Evolutionary conservation across 2,113 vertebrate species (phyloP).

Genomic region (Nerophis lumbriciformis): DNA sequence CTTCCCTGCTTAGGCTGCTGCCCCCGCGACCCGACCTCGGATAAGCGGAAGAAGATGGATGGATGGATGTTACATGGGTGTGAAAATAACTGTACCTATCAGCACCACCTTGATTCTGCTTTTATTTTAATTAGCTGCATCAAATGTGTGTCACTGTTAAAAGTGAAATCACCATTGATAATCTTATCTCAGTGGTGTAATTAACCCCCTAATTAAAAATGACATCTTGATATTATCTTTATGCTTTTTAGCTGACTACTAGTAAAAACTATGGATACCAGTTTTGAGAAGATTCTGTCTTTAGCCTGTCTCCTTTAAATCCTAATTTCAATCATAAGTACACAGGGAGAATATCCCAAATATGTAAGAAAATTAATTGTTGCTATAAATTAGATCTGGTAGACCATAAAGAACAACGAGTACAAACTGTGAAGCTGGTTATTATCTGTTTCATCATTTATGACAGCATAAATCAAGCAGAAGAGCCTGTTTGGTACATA

Average conservation of each 20-base stretch:
- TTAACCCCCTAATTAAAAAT: background rate
- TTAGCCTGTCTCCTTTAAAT: too few relatives aligned
- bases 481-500: conserved; percentile 4
- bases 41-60: too few relatives aligned
- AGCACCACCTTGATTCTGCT: too few relatives aligned
- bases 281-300: too few relatives aligned
- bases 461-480: conserved; percentile 13
- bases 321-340: background rate
- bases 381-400: conserved; percentile 14
- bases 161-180: conserved; percentile 1
- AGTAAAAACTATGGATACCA: too few relatives aligned
- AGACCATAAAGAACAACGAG: conserved; percentile 30
- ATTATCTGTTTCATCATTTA: conserved; percentile 26
- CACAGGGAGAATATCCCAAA: background rate
- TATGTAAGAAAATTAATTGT: background rate
- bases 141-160: conserved; percentile 2
- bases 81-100: too few relatives aligned
- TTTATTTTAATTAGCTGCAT: background rate
- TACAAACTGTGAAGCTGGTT: conserved; percentile 11
- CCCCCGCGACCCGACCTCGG: too few relatives aligned
- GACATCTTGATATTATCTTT: background rate
- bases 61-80: too few relatives aligned
- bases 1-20: too few relatives aligned
- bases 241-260: background rate
- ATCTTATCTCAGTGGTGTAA: background rate